phyloP scores from a whole-genome alignment of 2,113 vertebrate genomes.

The Sinocyclocheilus anophthalmus region DNA sequence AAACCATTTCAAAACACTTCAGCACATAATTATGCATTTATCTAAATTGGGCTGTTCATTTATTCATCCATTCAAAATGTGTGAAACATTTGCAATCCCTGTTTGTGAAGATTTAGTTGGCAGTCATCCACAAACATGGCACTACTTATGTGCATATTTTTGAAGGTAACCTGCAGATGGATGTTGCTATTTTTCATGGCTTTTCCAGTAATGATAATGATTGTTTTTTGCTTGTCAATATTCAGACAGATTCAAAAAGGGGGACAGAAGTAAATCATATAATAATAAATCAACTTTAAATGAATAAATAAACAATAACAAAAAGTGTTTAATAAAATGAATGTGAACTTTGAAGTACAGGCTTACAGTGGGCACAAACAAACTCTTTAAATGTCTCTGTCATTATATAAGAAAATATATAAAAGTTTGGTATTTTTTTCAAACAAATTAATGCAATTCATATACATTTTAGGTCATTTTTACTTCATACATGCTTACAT shows the following conservation, averaged over 20 bases:
- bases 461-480: neutral
- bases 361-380: neutral
- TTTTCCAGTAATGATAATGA: neutral
- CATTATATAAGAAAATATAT: neutral
- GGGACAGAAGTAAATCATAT: neutral
- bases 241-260: neutral
- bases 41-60: constrained; percentile 38
- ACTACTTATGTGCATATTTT: constrained; percentile 30
- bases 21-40: constrained; percentile 33
- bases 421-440: neutral
- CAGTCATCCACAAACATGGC: constrained; percentile 29
- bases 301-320: neutral
- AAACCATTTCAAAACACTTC: constrained; percentile 34
- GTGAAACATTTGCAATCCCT: constrained; percentile 19
- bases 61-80: constrained; percentile 36
- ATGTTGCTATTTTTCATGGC: neutral
- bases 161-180: constrained; percentile 1
- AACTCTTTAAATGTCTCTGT: neutral
- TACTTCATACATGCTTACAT: neutral
- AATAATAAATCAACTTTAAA: neutral
- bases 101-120: constrained; percentile 35
- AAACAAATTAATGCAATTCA: neutral
- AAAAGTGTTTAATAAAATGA: neutral
- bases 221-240: neutral
- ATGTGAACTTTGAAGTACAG: neutral